Evolutionary conservation across 2,888 invertebrate species (phyloP), one percentile per base, ranked within the genome.

Genomic region (Drosophila testacea): DNA sequence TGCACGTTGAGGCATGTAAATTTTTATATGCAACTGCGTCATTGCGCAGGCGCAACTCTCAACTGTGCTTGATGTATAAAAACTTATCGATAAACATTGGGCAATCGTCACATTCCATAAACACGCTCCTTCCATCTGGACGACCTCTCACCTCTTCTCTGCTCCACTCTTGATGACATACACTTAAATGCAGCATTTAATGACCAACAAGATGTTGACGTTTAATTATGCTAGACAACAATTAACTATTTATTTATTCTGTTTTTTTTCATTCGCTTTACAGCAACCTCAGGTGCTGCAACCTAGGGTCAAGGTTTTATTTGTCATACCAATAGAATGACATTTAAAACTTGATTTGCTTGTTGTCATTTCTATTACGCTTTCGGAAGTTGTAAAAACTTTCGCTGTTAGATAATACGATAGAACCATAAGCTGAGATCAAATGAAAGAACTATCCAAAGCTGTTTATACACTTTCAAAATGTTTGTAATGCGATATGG

Each of bases 11-110:
- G 68, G 71, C 60, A 72, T 64, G 56, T 67, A 62, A 48, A 64
- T 36, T 51, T 51, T 36, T 22, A 44, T 64, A 54, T 68, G 68
- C 63, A 63, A 63, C 62, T 38, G 63, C 57, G 55, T 67, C 54
- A 67, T 67, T 67, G 77, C 73, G 77, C 73, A 73, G 63, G 28
- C 77, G 67, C 77, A 68, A 65, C 77, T 73, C 73, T 74, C 70
- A 66, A 57, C 59, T 63, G n/a, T 46, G 38, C 42, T 32, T 10
- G 16, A 36, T 44, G 34, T 32, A 44, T 11, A 50, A 11, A 50
- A 50, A 34, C 36, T 50, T 50, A 50, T 50, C 22, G 11, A 16
- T 27, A 36, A 52, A 39, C 59, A 64, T 69, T 59, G 46, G 44
- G 61, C 61, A 66, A 61, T 41, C 39, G 42, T 46, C 47, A 28